Conservation (phyloP, 1,140 invertebrate species). For the Neodiprion fabricii region DNA sequence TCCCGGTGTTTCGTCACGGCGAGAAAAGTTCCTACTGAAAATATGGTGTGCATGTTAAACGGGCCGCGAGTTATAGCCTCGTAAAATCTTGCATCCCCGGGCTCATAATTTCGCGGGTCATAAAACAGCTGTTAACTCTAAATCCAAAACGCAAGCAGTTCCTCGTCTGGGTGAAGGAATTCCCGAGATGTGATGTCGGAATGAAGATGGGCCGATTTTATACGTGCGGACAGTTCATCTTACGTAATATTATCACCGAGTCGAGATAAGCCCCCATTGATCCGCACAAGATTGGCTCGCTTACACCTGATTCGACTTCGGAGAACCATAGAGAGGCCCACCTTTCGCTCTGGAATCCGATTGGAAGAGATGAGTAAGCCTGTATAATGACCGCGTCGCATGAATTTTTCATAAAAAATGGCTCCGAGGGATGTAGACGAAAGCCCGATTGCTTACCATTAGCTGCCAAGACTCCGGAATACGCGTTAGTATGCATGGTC, state of each 20-base stretch:
- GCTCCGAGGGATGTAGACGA: background rate
- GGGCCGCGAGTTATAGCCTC: background rate
- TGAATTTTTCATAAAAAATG: slow-evolving; percentile 1
- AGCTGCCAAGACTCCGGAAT: background rate
- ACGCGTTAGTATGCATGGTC: background rate
- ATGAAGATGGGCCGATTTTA: background rate
- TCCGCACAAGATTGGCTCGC: background rate
- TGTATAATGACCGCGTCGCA: background rate
- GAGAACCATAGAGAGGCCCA: background rate
- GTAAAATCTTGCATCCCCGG: background rate
- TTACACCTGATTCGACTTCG: slow-evolving; percentile 2
- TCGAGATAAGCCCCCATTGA: background rate
- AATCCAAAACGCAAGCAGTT: background rate
- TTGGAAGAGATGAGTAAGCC: background rate
- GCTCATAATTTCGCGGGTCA: slow-evolving; percentile 7
- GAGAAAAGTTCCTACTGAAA: background rate
- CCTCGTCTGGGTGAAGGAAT: background rate
- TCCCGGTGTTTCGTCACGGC: background rate
- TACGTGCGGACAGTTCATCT: background rate
- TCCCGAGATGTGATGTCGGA: background rate
- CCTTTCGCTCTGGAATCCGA: background rate
- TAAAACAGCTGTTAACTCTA: background rate
- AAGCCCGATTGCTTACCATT: background rate
- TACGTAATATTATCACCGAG: background rate
- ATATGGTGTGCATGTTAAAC: slow-evolving; percentile 3